Evolutionary conservation across 2,888 invertebrate species (phyloP).

Genomic region (Callinectes sapidus): DNA sequence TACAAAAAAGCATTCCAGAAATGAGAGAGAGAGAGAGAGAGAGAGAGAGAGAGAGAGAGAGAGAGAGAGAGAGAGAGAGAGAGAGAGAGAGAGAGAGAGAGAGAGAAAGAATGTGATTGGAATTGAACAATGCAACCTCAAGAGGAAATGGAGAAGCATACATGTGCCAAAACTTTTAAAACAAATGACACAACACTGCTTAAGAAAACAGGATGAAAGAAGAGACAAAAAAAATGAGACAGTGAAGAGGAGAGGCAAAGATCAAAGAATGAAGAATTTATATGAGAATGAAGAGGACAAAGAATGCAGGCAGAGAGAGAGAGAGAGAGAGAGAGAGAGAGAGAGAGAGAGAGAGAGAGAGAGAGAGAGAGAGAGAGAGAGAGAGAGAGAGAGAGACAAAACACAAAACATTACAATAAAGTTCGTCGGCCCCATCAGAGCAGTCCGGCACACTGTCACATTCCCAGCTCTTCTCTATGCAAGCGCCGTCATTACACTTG

Average conservation of each 20-base stretch:
- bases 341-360: background rate
- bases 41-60: conserved; percentile 49
- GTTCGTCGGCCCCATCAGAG: conserved; percentile 81
- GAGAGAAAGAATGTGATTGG: background rate
- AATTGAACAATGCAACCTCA: no score
- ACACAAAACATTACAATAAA: conserved; percentile 78
- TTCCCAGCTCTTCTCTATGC: conserved; percentile 53
- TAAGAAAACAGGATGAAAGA: background rate
- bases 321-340: background rate
- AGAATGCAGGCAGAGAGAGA: no score
- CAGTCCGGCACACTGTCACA: conserved; percentile 73
- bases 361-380: background rate
- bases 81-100: conserved; percentile 11
- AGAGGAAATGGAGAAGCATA: no score
- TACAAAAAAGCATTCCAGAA: background rate
- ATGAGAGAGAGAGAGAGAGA: conserved; percentile 2
- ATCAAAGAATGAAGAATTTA: background rate
- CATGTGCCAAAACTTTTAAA: no score
- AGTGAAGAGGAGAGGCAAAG: background rate
- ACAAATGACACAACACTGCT: background rate
- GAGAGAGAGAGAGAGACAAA: background rate
- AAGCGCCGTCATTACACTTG: conserved; percentile 64
- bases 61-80: conserved; percentile 41
- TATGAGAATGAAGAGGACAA: background rate
- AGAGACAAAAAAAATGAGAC: background rate